These are phyloP conservation scores for Sylvicapra grimmia DNA, from an alignment of 2,113 vertebrate species.

Conservation along the genomic window DNA sequence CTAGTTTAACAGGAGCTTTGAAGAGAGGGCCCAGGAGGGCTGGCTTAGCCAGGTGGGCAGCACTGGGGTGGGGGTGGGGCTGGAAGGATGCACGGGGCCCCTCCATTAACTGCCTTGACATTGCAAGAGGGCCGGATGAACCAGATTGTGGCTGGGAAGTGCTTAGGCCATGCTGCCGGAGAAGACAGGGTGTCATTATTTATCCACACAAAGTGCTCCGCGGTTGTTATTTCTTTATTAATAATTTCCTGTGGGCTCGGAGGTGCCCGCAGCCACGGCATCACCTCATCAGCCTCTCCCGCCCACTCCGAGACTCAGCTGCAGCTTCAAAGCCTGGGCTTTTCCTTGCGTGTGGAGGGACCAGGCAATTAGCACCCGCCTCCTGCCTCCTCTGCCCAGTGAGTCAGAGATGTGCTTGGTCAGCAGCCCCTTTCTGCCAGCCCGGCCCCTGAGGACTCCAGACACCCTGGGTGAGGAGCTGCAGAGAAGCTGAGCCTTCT, in stretches of 20 bases:
- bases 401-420: slow-evolving; percentile 59
- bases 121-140: background rate
- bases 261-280: slow-evolving; percentile 6
- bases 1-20: background rate
- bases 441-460: background rate
- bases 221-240: slow-evolving; percentile 66
- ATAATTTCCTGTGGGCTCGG: slow-evolving; percentile 67
- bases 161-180: slow-evolving; percentile 13
- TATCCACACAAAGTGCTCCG: slow-evolving; percentile 15
- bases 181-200: slow-evolving; percentile 56
- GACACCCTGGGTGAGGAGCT: background rate
- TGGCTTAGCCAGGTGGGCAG: background rate
- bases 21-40: background rate
- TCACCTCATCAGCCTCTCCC: slow-evolving; percentile 20
- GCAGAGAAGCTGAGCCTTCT: background rate
- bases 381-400: slow-evolving; percentile 34
- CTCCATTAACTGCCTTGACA: background rate
- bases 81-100: fast-evolving
- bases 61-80: too few species aligned
- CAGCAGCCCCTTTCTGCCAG: slow-evolving; percentile 33
- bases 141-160: slow-evolving; percentile 4
- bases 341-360: slow-evolving; percentile 2
- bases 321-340: slow-evolving; percentile 58
- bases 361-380: slow-evolving; percentile 37
- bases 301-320: background rate